These are phyloP conservation scores for Cataglyphis hispanica DNA, from an alignment of 1,140 invertebrate species.

Conservation along the genomic window DNA sequence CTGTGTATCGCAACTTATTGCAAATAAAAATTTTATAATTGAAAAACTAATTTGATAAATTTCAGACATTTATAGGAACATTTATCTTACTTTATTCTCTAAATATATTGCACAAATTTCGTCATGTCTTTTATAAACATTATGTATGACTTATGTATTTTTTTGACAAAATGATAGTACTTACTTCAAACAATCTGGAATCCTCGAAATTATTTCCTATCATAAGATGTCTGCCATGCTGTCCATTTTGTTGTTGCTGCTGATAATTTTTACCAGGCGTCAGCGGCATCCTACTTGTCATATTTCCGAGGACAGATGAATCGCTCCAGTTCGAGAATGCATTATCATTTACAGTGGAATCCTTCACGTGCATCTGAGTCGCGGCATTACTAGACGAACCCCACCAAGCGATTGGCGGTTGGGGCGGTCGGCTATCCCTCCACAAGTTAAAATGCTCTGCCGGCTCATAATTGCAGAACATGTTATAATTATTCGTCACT, in stretches of 20 bases:
- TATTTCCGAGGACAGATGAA: conserved; percentile 64
- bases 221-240: conserved; percentile 67
- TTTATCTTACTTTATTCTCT: neutral
- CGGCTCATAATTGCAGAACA: conserved; percentile 77
- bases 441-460: conserved; percentile 79
- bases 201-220: conserved; percentile 76
- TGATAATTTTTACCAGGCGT: conserved; percentile 77
- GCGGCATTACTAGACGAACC: conserved; percentile 43
- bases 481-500: conserved; percentile 68
- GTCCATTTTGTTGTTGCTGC: conserved; percentile 63
- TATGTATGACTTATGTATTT: neutral
- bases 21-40: neutral
- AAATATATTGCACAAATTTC: neutral
- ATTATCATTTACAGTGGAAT: conserved; percentile 65
- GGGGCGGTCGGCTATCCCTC: conserved; percentile 79
- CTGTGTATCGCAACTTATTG: neutral
- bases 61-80: neutral
- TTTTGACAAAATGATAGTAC: conserved; percentile 38
- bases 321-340: conserved; percentile 79
- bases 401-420: conserved; percentile 80
- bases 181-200: conserved; percentile 77
- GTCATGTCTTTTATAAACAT: neutral
- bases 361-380: conserved; percentile 71
- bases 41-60: neutral
- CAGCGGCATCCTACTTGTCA: conserved; percentile 70